Conservation (phyloP, 2,888 invertebrate genomes). For the Sphecodes monilicornis region DNA sequence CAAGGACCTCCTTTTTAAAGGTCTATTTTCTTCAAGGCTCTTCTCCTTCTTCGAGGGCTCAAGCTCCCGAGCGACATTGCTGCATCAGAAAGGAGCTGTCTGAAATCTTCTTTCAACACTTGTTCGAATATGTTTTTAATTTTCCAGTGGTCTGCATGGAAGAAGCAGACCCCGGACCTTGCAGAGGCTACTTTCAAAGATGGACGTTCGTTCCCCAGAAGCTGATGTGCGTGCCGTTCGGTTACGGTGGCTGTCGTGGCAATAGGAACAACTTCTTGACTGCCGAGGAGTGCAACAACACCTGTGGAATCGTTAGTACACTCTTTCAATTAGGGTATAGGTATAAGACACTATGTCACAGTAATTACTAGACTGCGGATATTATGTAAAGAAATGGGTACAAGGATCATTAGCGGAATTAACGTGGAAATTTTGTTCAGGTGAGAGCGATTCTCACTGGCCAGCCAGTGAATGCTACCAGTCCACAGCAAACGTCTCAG, state of each 20-base stretch:
- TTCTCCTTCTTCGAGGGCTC: too few species aligned
- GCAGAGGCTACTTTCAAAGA: conserved; percentile 93
- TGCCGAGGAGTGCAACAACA: conserved; percentile 90
- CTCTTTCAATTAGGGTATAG: background rate
- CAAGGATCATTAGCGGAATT: too few species aligned
- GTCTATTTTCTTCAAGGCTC: too few species aligned
- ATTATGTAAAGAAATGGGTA: too few species aligned
- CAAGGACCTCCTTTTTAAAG: too few species aligned
- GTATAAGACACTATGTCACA: too few species aligned
- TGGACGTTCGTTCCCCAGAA: conserved; percentile 93
- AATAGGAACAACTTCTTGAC: conserved; percentile 96
- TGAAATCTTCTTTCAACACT: background rate
- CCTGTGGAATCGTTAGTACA: conserved; percentile 87
- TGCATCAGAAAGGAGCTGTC: too few species aligned
- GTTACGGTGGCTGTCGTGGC: conserved; percentile 95
- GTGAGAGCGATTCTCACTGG: conserved; percentile 73
- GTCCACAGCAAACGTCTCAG: conserved; percentile 15
- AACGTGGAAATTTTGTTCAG: conserved; percentile 49
- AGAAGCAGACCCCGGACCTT: conserved; percentile 92
- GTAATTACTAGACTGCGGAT: too few species aligned
- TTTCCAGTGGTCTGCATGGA: conserved; percentile 92
- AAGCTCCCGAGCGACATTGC: too few species aligned
- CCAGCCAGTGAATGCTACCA: conserved; percentile 52
- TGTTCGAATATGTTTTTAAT: background rate
- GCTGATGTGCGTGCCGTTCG: conserved; percentile 93